Conservation (phyloP, 2,888 invertebrate species). For the Nowickia ferox region DNA sequence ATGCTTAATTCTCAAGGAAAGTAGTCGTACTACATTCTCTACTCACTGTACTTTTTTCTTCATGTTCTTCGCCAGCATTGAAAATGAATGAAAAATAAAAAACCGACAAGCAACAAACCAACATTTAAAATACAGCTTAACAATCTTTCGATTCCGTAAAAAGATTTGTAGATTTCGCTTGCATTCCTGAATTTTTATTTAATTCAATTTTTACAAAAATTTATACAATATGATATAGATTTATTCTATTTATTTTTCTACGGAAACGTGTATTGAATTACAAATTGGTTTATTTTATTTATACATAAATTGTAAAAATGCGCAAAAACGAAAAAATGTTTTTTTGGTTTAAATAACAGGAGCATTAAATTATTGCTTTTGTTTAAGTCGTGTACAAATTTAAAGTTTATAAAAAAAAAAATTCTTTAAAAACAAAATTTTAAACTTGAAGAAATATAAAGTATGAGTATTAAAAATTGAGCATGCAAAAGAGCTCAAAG, state of each 20-base stretch:
- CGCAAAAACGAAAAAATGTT: neutral
- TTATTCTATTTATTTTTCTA: constrained; percentile 15
- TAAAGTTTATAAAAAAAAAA: neutral
- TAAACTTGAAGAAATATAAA: too few species aligned
- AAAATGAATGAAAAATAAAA: neutral
- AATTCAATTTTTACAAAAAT: neutral
- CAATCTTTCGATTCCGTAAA: neutral
- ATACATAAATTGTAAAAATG: neutral
- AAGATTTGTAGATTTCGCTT: neutral
- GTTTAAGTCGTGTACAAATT: neutral
- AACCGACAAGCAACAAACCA: neutral
- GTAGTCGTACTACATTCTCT: neutral
- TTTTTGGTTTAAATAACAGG: neutral
- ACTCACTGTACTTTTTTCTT: neutral
- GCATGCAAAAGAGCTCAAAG: too few species aligned
- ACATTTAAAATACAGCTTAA: constrained; percentile 1
- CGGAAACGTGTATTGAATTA: constrained; percentile 39
- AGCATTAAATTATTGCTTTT: neutral
- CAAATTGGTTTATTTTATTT: constrained; percentile 12
- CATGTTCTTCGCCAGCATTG: neutral
- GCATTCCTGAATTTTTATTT: neutral
- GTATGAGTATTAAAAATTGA: too few species aligned
- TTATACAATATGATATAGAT: constrained; percentile 13
- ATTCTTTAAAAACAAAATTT: too few species aligned
- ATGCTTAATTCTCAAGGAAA: too few species aligned